These are phyloP conservation scores for Vipera latastei DNA, from an alignment of 2,797 vertebrate species.

Conservation along the genomic window DNA sequence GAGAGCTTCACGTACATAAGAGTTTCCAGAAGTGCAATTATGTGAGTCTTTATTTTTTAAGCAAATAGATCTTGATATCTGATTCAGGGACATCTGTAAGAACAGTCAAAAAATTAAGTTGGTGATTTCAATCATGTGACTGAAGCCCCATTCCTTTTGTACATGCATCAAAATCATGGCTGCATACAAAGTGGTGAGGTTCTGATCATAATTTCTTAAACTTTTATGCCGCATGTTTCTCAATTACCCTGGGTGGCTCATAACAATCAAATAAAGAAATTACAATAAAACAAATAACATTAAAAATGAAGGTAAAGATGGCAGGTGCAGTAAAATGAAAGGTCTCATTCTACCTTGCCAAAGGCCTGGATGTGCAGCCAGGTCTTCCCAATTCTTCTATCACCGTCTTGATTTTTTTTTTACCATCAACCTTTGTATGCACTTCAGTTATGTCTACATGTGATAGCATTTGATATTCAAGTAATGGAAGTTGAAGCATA, in stretches of 20 bases:
- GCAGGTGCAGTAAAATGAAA: not conserved
- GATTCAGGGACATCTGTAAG: not conserved
- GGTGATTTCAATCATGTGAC: not conserved
- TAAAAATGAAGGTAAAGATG: not conserved
- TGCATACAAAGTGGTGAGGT: not conserved
- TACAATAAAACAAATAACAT: not conserved
- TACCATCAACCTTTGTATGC: not conserved
- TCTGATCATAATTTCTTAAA: not conserved
- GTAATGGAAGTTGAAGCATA: not conserved
- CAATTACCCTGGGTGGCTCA: not conserved
- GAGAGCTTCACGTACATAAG: not conserved
- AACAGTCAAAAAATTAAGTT: not conserved
- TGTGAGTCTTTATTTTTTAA: not conserved
- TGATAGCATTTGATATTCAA: not conserved
- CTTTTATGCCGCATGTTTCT: not conserved
- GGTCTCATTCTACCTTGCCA: not conserved
- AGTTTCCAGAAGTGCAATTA: not conserved
- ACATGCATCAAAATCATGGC: not conserved
- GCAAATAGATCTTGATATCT: not conserved
- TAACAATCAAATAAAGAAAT: not conserved
- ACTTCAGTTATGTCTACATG: not conserved
- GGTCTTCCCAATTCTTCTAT: not conserved
- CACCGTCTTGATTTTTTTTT: not conserved
- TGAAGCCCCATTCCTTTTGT: not conserved
- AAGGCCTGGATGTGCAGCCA: not conserved